Base-by-base conservation (phyloP, 2,113 vertebrate genomes). In the Sinocyclocheilus maitianheensis region DNA sequence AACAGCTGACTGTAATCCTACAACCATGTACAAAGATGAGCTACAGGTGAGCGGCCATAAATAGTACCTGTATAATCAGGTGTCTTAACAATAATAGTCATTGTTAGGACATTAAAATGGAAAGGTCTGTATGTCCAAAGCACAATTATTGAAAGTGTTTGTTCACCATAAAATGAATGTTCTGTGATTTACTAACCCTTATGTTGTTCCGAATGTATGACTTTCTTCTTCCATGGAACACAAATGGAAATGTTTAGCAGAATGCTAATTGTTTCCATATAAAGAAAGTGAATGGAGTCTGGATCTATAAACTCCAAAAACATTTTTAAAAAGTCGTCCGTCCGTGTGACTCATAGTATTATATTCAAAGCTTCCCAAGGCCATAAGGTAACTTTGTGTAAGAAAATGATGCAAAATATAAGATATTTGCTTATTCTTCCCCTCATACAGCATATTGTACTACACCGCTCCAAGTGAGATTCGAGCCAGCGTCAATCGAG, bases 41-140 rank as follows among this genome's bases (percentile, higher is more conserved):
- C 53, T 46, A 82, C 37, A 80, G 77, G 22, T 81, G 78, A 26
- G 8, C 13, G 60, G 78, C 58, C 37, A 26, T 81, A 26, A 65
- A 46, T 81, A 81, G 60, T 65, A 81, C n/a, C 37, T 65, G n/a
- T 65, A 9, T 79, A 5, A 79, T 40, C 55, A 79, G 77, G 37
- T 26, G 30, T 34, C 77, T 76, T 76, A 12, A 76, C 22, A 78
- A 78, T 78, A 37, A 20, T 58, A 46, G 37, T 26, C 20, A 63
- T 6, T 26, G 60, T 34, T 20, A n/a, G 13, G 24, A 58, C 2
- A 4, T 80, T 65, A 48, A 22, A 46, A 46, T 18, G 14, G 40
- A 65, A 7, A 26, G 13, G 60, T 26, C 26, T 48, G 78, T 81
- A 48, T 58, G 78, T 48, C 60, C 78, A 46, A 81, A 81, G 60